Conservation (phyloP, 2,113 vertebrate genomes). For the Centropus unirufus region DNA sequence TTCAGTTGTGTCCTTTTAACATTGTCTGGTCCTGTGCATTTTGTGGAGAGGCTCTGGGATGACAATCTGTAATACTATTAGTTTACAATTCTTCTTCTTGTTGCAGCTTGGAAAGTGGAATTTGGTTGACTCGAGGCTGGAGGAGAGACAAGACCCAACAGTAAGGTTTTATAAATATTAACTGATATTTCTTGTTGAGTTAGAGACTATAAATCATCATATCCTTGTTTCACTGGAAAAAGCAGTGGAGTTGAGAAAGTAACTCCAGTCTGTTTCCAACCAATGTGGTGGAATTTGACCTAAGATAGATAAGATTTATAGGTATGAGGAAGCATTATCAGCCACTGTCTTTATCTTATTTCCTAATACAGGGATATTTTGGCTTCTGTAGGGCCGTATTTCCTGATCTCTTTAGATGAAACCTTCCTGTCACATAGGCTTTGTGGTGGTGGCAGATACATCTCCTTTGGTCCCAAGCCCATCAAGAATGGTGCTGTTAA, state of each 20-base stretch:
- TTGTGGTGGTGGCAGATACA: fast-evolving
- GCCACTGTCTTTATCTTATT: not conserved
- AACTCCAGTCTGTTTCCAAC: not conserved
- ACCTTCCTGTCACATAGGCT: not conserved
- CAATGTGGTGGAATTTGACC: not conserved
- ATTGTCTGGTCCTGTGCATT: not conserved
- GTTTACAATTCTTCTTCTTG: slow-evolving; percentile 8
- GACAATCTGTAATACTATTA: not conserved
- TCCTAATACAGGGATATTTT: not conserved
- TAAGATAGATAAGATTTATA: not conserved
- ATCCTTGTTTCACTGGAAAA: not conserved
- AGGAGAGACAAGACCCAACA: not conserved
- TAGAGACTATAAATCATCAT: not conserved
- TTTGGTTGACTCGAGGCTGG: not conserved
- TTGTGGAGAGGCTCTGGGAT: not conserved
- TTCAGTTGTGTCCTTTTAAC: slow-evolving; percentile 22
- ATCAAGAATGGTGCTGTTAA: not conserved
- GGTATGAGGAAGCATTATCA: not conserved
- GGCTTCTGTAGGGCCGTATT: not conserved
- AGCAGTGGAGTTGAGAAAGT: not conserved
- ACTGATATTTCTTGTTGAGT: not conserved
- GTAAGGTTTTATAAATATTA: not conserved
- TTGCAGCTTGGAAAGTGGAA: not conserved
- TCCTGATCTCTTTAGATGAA: not conserved
- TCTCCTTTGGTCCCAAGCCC: not conserved